Base-by-base conservation (phyloP, 2,113 vertebrate species). In the Gadus macrocephalus region DNA sequence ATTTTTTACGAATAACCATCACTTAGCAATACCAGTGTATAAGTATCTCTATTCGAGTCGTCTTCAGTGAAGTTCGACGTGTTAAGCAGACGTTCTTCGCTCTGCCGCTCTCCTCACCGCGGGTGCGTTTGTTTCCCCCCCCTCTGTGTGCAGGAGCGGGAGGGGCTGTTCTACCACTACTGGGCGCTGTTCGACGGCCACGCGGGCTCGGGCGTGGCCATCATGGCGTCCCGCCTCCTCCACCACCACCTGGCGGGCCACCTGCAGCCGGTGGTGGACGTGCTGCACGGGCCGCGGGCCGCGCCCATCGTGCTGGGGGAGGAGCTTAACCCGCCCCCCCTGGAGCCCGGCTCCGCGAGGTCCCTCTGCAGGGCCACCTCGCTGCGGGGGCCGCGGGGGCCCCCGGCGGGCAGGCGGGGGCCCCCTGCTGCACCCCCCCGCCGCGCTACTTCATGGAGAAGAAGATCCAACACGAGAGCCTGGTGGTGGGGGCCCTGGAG, bases 181-280 rank as follows among this genome's bases (percentile, higher is more conserved):
- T 99, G 97, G 97, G 96, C 93, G 2, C 81, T 99, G 76, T 99
- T 99, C 14, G 97, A 99, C 17, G 97, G 97, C 0, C 97, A 99
- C 0, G 97, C 97, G 0, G 97, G 97, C 3, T 95, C 95, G 0
- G 97, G 97, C 1, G 96, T 95, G 0, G 96, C 97, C 0, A 92
- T 99, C 8, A 94, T 97, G 0, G 95, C 95, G 0, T 94, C 96
- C 55, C 95, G 91, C 66, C 86, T 99, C 38, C 91, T 99, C 53
- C 97, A 98, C 79, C 95, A 95, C 60, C 96, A 98, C 78, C 88
- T 99, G 68, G 86, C 90, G 31, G 94, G 95, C 73, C 97, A 99
- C 87, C 92, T 99, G 35, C 96, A 95, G 86, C 92, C 94, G 70
- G 92, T 98, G 0, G 91, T 95, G 74, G 96, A 98, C 64, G 92